A percentile compares a stretch with the other conserved stretches of the same genome.
phyloP scores from a whole-genome alignment of 2,113 vertebrate genomes.

The Melanocharis versteri region DNA sequence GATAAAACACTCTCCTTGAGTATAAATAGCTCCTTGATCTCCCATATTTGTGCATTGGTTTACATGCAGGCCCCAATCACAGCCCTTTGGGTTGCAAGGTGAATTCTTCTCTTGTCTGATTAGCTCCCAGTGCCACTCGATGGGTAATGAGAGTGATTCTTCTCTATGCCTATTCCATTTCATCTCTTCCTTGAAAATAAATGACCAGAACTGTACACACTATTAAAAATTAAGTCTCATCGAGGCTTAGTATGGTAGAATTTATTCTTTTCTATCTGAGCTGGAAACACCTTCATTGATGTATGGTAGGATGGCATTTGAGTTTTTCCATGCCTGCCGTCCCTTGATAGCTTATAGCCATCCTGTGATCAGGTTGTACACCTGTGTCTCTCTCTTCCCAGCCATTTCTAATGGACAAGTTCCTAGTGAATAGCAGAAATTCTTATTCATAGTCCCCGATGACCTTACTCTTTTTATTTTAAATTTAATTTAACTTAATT shows the following conservation, averaged over 20 bases:
- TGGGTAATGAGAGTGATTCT: not conserved
- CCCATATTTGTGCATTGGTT: not conserved
- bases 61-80: not conserved
- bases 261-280: not conserved
- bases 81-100: not conserved
- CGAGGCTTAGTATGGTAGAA: not conserved
- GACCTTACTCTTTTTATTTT: constrained; percentile 8
- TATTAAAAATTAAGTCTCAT: not conserved
- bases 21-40: not conserved
- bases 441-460: not conserved
- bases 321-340: not conserved
- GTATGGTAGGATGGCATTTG: not conserved
- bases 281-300: not conserved
- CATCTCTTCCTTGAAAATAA: not conserved
- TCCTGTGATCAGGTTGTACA: not conserved
- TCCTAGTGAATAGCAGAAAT: constrained; percentile 10
- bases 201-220: not conserved
- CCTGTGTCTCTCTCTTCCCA: not conserved
- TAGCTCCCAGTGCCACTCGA: not conserved
- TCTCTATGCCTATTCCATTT: not conserved
- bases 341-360: not conserved
- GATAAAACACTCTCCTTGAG: not conserved
- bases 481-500: constrained; percentile 31
- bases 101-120: not conserved
- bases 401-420: not conserved